phyloP scores from a whole-genome alignment of 2,113 vertebrate genomes.

The Bos indicus region DNA sequence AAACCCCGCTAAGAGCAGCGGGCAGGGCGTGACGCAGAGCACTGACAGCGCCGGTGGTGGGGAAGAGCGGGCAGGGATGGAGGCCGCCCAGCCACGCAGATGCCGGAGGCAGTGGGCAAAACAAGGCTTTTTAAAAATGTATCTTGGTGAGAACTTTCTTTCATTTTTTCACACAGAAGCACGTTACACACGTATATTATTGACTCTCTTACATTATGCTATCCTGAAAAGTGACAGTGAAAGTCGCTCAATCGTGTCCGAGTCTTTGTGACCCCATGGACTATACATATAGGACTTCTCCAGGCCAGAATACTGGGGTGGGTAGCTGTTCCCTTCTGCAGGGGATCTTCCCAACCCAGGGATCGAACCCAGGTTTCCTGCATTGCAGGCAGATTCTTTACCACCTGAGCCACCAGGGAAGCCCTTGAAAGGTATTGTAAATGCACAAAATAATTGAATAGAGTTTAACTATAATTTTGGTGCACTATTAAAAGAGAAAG shows the following conservation, averaged over 20 bases:
- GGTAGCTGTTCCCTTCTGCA: not conserved
- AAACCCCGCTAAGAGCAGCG: not conserved
- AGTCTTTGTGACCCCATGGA: not conserved
- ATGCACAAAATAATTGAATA: not conserved
- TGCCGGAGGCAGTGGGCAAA: not conserved
- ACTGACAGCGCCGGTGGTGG: accelerated
- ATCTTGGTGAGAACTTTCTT: not conserved
- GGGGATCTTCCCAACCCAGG: not conserved
- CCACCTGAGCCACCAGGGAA: not conserved
- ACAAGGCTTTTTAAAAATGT: not conserved
- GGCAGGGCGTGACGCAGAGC: accelerated
- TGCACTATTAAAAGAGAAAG: constrained; percentile 26
- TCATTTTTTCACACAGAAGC: not conserved
- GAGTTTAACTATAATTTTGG: not conserved
- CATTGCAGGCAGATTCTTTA: not conserved
- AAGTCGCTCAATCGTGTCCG: not conserved
- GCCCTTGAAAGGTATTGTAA: not conserved
- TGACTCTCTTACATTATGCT: not conserved
- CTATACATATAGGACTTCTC: not conserved
- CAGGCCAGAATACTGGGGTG: not conserved
- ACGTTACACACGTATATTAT: not conserved
- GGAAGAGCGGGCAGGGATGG: not conserved
- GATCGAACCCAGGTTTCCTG: not conserved
- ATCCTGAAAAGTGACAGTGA: not conserved
- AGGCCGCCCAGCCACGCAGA: not conserved